Conservation (phyloP, 2,797 vertebrate genomes). For the Alfaro cultratus region DNA sequence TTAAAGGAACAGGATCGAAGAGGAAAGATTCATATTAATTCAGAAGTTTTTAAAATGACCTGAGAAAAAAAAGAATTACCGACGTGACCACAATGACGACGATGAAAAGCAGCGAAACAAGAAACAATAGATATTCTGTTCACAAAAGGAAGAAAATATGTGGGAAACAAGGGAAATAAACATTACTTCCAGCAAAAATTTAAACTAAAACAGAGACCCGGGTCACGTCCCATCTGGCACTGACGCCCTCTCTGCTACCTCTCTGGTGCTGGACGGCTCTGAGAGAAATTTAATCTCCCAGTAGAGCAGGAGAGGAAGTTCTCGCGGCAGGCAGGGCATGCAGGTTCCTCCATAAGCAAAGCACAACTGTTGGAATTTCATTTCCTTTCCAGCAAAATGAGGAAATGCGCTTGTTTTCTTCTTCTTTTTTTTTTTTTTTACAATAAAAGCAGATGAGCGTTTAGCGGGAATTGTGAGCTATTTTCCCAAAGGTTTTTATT, state of each 20-base stretch:
- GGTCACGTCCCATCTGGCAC: constrained; percentile 47
- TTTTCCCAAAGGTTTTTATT: neutral
- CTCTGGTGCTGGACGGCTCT: constrained; percentile 28
- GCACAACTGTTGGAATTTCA: constrained; percentile 71
- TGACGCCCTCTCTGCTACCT: constrained; percentile 33
- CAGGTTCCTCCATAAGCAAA: constrained; percentile 72
- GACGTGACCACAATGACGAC: neutral
- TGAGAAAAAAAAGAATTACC: neutral
- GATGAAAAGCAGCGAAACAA: neutral
- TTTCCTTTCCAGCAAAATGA: constrained; percentile 69
- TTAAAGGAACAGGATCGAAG: neutral
- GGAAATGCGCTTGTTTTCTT: constrained; percentile 56
- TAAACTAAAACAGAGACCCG: constrained; percentile 21
- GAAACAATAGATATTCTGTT: neutral
- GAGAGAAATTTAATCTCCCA: constrained; percentile 67
- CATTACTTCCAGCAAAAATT: constrained; percentile 1
- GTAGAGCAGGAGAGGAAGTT: constrained; percentile 70
- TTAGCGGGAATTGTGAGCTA: constrained; percentile 15
- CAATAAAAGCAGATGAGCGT: constrained; percentile 57
- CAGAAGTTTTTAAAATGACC: neutral
- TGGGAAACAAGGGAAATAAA: constrained; percentile 14
- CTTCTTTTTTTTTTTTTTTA: constrained; percentile 27
- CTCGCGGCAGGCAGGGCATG: constrained; percentile 58
- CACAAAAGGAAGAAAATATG: neutral
- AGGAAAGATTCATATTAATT: neutral